These are phyloP conservation scores for Gopherus evgoodei DNA, from an alignment of 2,113 vertebrate genomes.

Conservation along the genomic window DNA sequence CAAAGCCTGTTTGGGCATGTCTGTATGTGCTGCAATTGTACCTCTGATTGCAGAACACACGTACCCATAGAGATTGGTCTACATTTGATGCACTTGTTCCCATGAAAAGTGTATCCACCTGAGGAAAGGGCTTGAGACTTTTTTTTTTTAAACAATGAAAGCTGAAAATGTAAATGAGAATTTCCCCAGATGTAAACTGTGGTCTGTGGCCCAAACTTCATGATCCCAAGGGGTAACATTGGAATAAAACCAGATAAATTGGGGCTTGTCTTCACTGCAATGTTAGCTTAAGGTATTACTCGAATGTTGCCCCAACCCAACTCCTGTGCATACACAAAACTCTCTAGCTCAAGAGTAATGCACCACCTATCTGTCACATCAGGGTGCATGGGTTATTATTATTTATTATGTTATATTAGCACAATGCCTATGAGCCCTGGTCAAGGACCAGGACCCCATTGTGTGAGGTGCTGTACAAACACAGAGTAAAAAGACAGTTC, in stretches of 20 bases:
- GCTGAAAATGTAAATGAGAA: background rate
- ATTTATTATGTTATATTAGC: background rate
- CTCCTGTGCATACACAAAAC: background rate
- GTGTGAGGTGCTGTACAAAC: background rate
- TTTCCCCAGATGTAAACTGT: background rate
- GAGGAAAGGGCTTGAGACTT: background rate
- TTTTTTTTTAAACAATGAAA: rapidly evolving
- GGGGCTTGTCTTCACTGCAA: background rate
- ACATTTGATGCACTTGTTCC: background rate
- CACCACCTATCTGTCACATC: background rate
- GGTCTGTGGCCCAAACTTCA: background rate
- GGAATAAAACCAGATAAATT: background rate
- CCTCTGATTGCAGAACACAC: background rate
- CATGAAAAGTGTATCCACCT: background rate
- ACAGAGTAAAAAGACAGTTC: background rate
- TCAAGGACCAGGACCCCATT: background rate
- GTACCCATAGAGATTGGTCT: background rate
- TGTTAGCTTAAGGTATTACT: background rate
- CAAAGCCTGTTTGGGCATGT: background rate
- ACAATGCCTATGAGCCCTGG: background rate
- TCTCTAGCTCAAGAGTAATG: background rate
- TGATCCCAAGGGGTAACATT: background rate
- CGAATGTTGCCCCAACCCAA: background rate
- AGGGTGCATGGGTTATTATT: too few relatives aligned
- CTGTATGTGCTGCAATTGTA: background rate